Conservation (phyloP, 53 echinoderm and acorn worm species). For the Crossaster papposus region DNA sequence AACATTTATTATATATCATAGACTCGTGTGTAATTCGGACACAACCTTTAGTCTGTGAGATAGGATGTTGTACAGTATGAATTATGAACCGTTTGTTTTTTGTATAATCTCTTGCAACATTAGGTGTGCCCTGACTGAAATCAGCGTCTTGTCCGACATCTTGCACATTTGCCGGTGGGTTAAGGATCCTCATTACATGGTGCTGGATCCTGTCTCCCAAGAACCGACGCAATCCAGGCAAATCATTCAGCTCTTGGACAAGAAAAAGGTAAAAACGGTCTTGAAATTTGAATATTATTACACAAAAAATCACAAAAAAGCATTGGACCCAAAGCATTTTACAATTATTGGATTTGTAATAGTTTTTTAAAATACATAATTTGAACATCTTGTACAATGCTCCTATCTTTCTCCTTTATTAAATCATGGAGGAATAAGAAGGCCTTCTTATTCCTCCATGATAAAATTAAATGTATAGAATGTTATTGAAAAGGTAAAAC, state of each 20-base stretch:
- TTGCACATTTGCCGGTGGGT: slow-evolving; percentile 81
- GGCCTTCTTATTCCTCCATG: too few species aligned
- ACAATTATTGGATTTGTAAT: neutral
- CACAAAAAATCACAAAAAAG: neutral
- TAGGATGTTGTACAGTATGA: neutral
- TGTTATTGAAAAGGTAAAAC: too few species aligned
- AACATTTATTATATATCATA: too few species aligned
- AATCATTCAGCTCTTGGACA: slow-evolving; percentile 79
- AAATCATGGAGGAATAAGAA: too few species aligned
- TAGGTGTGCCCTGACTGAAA: slow-evolving; percentile 92
- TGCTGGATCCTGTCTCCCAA: slow-evolving; percentile 89
- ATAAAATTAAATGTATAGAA: too few species aligned
- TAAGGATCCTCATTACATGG: slow-evolving; percentile 88
- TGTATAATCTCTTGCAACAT: neutral
- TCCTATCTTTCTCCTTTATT: too few species aligned
- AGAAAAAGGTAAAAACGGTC: slow-evolving; percentile 74
- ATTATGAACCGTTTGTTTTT: neutral
- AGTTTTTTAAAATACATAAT: too few species aligned
- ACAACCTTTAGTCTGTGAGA: too few species aligned
- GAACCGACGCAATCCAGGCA: slow-evolving; percentile 71
- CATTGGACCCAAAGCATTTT: neutral
- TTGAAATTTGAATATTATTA: neutral
- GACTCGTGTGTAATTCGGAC: too few species aligned
- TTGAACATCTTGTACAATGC: too few species aligned
- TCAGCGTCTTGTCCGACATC: slow-evolving; percentile 92